phyloP scores from a whole-genome alignment of 2,888 invertebrate species.

The Falcaria lacertinaria region DNA sequence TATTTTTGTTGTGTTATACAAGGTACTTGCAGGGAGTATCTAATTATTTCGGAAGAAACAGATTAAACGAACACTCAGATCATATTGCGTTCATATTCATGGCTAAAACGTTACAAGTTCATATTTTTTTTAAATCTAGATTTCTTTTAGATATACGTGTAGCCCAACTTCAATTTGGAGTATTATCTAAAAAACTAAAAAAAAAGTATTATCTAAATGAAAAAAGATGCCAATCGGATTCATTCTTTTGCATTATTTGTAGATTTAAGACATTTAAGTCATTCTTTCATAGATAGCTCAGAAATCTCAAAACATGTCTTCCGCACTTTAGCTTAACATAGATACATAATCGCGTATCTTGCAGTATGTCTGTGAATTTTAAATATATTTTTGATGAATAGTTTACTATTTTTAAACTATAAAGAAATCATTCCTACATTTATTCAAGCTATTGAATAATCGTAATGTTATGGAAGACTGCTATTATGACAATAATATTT shows the following conservation, averaged over 20 bases:
- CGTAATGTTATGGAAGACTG: conserved; percentile 46
- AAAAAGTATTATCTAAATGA: too few species aligned
- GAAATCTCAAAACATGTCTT: conserved; percentile 1
- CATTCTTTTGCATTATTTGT: background rate
- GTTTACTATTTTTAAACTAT: conserved; percentile 7
- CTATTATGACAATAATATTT: conserved; percentile 35
- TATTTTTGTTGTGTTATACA: too few species aligned
- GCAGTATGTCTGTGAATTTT: conserved; percentile 24
- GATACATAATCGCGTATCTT: conserved; percentile 1
- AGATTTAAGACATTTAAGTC: background rate
- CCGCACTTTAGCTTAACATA: conserved; percentile 1
- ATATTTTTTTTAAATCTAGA: too few species aligned
- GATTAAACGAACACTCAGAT: too few species aligned
- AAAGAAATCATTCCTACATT: conserved; percentile 34
- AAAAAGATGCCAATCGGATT: conserved; percentile 1
- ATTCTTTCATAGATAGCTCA: background rate
- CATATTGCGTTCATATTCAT: too few species aligned
- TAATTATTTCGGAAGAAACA: too few species aligned
- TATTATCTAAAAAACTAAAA: too few species aligned
- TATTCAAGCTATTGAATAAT: conserved; percentile 14
- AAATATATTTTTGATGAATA: conserved; percentile 15
- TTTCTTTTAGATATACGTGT: too few species aligned
- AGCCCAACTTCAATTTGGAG: too few species aligned
- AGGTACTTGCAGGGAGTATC: too few species aligned
- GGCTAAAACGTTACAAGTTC: too few species aligned